Conservation (phyloP, 2,113 vertebrate genomes). For the Heterocephalus glaber region DNA sequence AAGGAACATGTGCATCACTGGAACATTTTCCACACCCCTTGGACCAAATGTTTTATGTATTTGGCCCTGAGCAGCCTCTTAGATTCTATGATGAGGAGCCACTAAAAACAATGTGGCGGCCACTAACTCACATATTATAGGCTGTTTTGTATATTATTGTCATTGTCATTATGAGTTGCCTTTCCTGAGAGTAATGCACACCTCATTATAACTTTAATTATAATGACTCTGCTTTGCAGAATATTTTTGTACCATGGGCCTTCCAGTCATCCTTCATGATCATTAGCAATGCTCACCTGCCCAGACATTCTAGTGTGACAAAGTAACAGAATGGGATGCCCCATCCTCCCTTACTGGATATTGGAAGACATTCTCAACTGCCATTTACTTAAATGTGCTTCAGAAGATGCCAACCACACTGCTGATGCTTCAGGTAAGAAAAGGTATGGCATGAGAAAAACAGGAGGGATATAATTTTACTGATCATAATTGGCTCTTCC, state of each 20-base stretch:
- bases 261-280: background rate
- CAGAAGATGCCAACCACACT: background rate
- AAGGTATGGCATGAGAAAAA: background rate
- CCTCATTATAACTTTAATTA: constrained; percentile 8
- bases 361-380: background rate
- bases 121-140: constrained; percentile 19
- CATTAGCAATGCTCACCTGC: background rate
- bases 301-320: background rate
- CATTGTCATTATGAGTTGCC: constrained; percentile 8
- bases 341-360: background rate
- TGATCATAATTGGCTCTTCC: background rate
- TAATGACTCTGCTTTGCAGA: background rate
- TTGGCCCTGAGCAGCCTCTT: constrained; percentile 57
- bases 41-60: constrained; percentile 57
- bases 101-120: background rate
- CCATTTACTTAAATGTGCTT: background rate
- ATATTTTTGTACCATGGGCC: background rate
- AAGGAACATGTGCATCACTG: constrained; percentile 3
- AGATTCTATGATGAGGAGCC: constrained; percentile 41
- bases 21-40: constrained; percentile 37
- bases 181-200: background rate
- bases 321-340: background rate
- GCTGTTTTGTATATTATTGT: constrained; percentile 40
- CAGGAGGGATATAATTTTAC: background rate
- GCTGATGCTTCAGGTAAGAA: background rate